These are phyloP conservation scores for Eudyptes chrysolophus DNA, from an alignment of 2,113 vertebrate genomes.

Conservation along the genomic window DNA sequence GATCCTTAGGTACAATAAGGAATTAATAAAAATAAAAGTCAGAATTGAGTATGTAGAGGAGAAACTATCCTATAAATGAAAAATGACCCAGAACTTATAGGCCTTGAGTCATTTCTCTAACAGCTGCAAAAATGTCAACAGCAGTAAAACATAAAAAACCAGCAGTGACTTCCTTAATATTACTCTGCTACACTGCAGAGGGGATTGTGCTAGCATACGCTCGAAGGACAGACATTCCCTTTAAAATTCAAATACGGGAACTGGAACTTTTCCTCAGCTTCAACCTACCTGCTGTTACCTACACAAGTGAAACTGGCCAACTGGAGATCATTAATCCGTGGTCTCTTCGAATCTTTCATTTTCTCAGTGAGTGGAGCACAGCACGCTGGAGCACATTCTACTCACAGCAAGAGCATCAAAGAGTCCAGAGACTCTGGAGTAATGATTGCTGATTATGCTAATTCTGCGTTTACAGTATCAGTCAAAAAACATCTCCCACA, in stretches of 20 bases:
- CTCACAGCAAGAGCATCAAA: background rate
- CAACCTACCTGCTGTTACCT: background rate
- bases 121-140: slow-evolving; percentile 51
- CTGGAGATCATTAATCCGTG: background rate
- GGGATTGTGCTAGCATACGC: background rate
- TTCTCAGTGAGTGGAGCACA: slow-evolving; percentile 8
- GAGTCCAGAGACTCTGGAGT: background rate
- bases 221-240: background rate
- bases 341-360: background rate
- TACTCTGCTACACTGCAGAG: background rate
- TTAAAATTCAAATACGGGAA: slow-evolving; percentile 22
- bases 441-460: slow-evolving; percentile 35
- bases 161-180: slow-evolving; percentile 1
- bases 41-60: background rate
- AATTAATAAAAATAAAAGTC: slow-evolving; percentile 56
- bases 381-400: background rate
- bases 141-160: slow-evolving; percentile 31
- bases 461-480: background rate
- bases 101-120: slow-evolving; percentile 6
- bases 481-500: background rate
- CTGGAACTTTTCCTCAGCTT: background rate
- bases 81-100: slow-evolving; percentile 13
- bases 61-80: slow-evolving; percentile 33
- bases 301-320: slow-evolving; percentile 3
- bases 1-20: background rate